Evolutionary conservation across 2,888 invertebrate genomes (phyloP).

Genomic region (Acleris cristana): DNA sequence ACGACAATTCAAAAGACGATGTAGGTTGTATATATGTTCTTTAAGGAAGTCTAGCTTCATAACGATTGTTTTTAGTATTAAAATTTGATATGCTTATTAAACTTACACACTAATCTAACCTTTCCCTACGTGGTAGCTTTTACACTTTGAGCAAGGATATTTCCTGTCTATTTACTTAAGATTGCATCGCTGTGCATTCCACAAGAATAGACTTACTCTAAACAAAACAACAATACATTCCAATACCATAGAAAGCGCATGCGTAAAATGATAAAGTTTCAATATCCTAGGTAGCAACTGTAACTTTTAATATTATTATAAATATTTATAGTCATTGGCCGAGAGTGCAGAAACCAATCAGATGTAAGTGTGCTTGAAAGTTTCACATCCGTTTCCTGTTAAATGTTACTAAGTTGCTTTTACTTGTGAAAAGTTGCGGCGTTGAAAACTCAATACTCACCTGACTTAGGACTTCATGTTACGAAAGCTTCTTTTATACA

Average conservation of each 20-base stretch:
- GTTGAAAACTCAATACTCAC: neutral
- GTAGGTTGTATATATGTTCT: too few species aligned
- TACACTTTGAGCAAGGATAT: too few species aligned
- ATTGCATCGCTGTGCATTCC: neutral
- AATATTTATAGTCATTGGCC: conserved; percentile 45
- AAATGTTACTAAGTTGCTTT: conserved; percentile 6
- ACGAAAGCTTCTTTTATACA: too few species aligned
- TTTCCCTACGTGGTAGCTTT: too few species aligned
- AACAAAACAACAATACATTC: conserved; percentile 27
- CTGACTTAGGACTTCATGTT: too few species aligned
- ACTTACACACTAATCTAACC: too few species aligned
- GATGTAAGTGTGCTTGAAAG: conserved; percentile 57
- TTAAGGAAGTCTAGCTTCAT: too few species aligned
- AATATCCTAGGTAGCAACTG: conserved; percentile 15
- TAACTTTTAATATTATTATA: conserved; percentile 34
- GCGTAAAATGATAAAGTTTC: conserved; percentile 34
- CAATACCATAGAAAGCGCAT: conserved; percentile 28
- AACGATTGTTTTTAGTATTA: too few species aligned
- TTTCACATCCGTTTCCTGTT: conserved; percentile 43
- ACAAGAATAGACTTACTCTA: conserved; percentile 4
- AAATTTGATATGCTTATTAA: too few species aligned
- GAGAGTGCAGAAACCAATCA: conserved; percentile 59
- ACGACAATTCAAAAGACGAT: too few species aligned
- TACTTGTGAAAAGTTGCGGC: conserved; percentile 7
- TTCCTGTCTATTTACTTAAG: too few species aligned